A percentile compares a stretch with the other conserved stretches of the same genome.
These are phyloP conservation scores for Eciton burchellii DNA, from an alignment of 1,140 invertebrate genomes.

Conservation along the genomic window DNA sequence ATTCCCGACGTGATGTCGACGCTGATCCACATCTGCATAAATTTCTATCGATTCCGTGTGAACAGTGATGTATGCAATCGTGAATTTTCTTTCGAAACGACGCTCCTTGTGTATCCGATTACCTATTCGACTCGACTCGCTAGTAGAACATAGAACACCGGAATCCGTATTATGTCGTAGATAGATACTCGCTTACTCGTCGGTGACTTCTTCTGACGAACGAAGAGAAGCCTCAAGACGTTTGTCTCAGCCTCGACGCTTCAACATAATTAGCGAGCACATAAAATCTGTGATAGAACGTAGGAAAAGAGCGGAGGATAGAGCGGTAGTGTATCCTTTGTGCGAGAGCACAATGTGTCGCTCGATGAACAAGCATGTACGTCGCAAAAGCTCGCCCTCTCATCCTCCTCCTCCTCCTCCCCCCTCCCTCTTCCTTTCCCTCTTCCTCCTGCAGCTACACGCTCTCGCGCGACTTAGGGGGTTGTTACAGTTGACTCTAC, in stretches of 20 bases:
- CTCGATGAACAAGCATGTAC: conserved; percentile 36
- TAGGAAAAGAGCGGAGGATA: not conserved
- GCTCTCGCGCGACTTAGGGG: conserved; percentile 63
- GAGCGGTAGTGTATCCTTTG: conserved; percentile 9
- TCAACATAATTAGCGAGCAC: not conserved
- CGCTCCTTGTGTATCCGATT: no score
- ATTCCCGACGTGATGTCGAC: no score
- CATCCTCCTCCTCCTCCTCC: not conserved
- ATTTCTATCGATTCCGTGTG: no score
- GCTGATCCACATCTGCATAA: no score
- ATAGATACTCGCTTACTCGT: no score
- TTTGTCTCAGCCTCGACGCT: no score
- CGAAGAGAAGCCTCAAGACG: no score
- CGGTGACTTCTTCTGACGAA: no score
- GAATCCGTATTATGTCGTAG: no score
- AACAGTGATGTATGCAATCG: not conserved
- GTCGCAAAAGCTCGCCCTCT: conserved; percentile 19
- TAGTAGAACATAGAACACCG: no score
- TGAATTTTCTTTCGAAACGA: not conserved
- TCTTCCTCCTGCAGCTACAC: conserved; percentile 52
- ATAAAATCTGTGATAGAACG: conserved; percentile 10
- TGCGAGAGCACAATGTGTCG: conserved; percentile 23
- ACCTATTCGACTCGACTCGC: no score
- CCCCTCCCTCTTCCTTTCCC: not conserved
- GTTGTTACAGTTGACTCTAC: conserved; percentile 75